Base-by-base conservation (phyloP, 1,140 invertebrate species). In the Drosophila baimaii region DNA sequence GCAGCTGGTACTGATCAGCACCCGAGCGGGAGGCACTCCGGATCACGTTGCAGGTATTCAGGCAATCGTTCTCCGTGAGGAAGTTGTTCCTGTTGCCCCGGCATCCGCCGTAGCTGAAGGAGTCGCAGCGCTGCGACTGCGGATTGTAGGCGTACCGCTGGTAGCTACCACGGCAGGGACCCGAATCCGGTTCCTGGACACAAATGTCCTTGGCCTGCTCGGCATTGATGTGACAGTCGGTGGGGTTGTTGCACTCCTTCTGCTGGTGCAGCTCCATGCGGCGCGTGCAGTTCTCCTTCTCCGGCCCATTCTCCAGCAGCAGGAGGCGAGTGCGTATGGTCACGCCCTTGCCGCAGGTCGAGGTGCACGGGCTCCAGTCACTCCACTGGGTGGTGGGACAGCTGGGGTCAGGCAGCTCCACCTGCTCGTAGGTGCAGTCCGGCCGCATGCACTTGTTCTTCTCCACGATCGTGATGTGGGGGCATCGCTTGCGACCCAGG, bases 31-130 rank as follows among this genome's bases (percentile, higher is more conserved):
- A 13, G 4, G 13, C 25, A 33, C 41, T 64, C 21, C 55, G 41
- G 8, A 90, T 46, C 31, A 70, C 73, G 17, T 54, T 69, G 66
- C 97, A 98, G n/a, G 95, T 94, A 65, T 93, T 93, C 44, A 93
- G 94, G 89, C 97, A 98, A 80, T 98, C 96, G 31, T 95, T 93
- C 39, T 94, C 93, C 3, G 94, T 95, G 56, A 95, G 92, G 93
- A 98, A 98, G 92, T 98, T 98, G 91, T 98, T 98, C 79, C 94
- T 94, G 92, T 97, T 98, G n/a, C 97, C 97, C 41, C 95, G 93
- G 88, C 98, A 99, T 44, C 98, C 98, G 19, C 97, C 96, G 92
- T 98, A 99, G 21, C 93, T 93, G 91, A 99, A 99, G 21, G 95
- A 94, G 23, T 95, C 92, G 91, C 98, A 99, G 91, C 95, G 95